Conservation (phyloP, 2,888 invertebrate species). For the Epicampocera succincta region DNA sequence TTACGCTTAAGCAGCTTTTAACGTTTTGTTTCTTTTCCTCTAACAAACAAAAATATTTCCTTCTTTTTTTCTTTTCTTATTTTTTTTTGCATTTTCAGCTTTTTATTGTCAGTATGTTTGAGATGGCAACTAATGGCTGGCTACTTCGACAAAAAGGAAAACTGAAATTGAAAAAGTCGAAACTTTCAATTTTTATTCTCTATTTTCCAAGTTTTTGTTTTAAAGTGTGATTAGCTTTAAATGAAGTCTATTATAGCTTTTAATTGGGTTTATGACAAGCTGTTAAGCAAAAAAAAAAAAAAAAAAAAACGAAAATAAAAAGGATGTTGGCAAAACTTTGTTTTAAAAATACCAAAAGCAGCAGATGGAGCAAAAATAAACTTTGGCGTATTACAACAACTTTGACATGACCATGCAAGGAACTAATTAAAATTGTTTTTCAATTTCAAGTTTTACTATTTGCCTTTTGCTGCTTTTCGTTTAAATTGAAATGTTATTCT, state of each 20-base stretch:
- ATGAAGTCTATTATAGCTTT: slow-evolving; percentile 65
- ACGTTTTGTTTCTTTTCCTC: slow-evolving; percentile 28
- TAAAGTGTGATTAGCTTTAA: slow-evolving; percentile 63
- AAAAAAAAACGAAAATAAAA: too few relatives aligned
- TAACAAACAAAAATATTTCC: neutral
- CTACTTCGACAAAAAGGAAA: neutral
- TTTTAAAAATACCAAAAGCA: neutral
- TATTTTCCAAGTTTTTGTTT: slow-evolving; percentile 3
- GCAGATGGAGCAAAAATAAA: slow-evolving; percentile 16
- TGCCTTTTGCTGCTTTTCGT: too few relatives aligned
- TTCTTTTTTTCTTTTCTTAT: slow-evolving; percentile 9
- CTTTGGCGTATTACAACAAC: slow-evolving; percentile 2
- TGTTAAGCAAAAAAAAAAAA: slow-evolving; percentile 19
- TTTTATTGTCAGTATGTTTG: neutral
- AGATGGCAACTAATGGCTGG: too few relatives aligned
- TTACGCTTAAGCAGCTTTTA: slow-evolving; percentile 59
- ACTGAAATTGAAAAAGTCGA: slow-evolving; percentile 32
- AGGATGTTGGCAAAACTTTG: slow-evolving; percentile 15
- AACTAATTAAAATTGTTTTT: slow-evolving; percentile 37
- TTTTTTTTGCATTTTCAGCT: neutral
- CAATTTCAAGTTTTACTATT: neutral
- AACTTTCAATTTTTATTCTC: slow-evolving; percentile 24
- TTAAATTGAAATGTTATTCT: too few relatives aligned
- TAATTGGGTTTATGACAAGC: slow-evolving; percentile 67
- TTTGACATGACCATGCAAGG: slow-evolving; percentile 32